Conservation (phyloP, 1,140 invertebrate genomes). For the Drosophila truncata region DNA sequence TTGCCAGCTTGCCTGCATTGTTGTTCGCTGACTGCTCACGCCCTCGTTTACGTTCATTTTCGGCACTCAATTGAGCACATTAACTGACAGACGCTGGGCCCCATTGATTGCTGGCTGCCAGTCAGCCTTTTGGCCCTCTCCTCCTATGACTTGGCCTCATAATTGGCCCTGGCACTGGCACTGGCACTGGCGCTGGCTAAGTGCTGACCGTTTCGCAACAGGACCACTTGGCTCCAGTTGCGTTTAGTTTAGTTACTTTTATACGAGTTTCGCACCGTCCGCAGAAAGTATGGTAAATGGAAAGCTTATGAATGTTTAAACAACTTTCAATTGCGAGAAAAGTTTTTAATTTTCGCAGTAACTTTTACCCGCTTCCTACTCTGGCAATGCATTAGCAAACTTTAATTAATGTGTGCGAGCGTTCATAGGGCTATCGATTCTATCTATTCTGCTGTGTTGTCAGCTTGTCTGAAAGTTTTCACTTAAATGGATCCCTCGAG, state of each 20-base stretch:
- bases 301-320: constrained; percentile 55
- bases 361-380: constrained; percentile 22
- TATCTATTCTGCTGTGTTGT: constrained; percentile 14
- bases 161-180: constrained; percentile 28
- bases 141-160: constrained; percentile 16
- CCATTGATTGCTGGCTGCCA: constrained; percentile 32
- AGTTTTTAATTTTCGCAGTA: constrained; percentile 48
- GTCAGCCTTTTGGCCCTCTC: neutral
- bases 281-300: constrained; percentile 27
- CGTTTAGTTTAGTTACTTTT: constrained; percentile 42
- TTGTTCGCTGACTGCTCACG: constrained; percentile 19
- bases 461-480: constrained; percentile 38
- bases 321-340: constrained; percentile 54
- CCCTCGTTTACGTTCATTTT: constrained; percentile 26
- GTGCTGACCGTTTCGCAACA: constrained; percentile 25
- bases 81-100: constrained; percentile 21
- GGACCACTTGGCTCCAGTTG: constrained; percentile 37
- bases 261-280: constrained; percentile 18
- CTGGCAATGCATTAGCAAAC: constrained; percentile 48
- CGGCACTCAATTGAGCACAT: constrained; percentile 50
- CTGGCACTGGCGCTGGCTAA: constrained; percentile 21
- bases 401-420: constrained; percentile 44
- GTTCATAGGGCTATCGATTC: constrained; percentile 30
- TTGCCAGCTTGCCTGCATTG: constrained; percentile 6
- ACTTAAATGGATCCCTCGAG: constrained; percentile 32